phyloP scores from a whole-genome alignment of 2,113 vertebrate species.

The Chaetura pelagica region DNA sequence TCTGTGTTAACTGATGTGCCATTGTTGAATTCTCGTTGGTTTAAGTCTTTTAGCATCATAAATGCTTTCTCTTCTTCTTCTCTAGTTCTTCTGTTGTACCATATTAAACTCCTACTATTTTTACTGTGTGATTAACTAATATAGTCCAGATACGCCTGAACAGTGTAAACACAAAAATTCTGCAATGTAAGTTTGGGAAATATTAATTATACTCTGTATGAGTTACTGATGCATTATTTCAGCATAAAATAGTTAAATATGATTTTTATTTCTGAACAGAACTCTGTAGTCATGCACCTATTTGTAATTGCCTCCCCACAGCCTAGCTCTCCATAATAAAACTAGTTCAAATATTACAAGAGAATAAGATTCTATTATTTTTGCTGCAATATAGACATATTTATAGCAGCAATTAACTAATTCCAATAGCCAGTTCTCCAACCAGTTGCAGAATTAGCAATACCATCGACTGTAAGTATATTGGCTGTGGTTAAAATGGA shows the following conservation, averaged over 20 bases:
- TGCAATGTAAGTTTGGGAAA: not conserved
- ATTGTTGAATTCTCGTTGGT: slow-evolving; percentile 12
- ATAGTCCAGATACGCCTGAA: not conserved
- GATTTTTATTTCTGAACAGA: slow-evolving; percentile 28
- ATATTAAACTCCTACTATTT: not conserved
- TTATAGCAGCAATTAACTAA: not conserved
- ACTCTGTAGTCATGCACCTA: not conserved
- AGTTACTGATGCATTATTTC: slow-evolving; percentile 9
- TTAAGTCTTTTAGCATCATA: not conserved
- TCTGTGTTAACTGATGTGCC: not conserved
- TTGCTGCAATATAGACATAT: not conserved
- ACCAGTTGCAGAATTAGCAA: not conserved
- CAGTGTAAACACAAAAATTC: not conserved
- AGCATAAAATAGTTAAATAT: not conserved
- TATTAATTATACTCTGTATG: not conserved
- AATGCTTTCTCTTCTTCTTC: not conserved
- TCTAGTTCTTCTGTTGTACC: not conserved
- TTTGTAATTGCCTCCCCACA: slow-evolving; percentile 8
- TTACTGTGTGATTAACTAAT: not conserved
- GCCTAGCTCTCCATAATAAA: not conserved
- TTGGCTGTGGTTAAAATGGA: not conserved
- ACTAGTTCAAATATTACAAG: not conserved
- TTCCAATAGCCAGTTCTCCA: not conserved
- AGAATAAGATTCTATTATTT: not conserved
- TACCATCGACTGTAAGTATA: not conserved